These are phyloP conservation scores for Proisotoma minuta DNA, from an alignment of 2,888 invertebrate genomes.

Conservation along the genomic window DNA sequence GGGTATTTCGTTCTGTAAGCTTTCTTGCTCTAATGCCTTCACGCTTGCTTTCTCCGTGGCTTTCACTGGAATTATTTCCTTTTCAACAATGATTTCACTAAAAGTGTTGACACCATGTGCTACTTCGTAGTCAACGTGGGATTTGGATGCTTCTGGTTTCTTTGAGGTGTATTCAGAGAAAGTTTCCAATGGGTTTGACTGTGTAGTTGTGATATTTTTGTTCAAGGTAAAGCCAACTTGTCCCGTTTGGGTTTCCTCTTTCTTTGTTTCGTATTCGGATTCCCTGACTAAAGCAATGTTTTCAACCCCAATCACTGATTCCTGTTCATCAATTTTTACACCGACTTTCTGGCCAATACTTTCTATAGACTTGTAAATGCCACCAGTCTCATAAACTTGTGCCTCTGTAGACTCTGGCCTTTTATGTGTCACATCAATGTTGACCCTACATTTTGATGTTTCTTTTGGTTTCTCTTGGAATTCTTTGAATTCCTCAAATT, in stretches of 20 bases:
- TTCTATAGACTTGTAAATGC: neutral
- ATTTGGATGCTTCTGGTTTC: neutral
- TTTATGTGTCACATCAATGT: neutral
- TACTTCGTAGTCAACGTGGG: neutral
- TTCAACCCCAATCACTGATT: neutral
- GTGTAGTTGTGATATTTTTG: neutral
- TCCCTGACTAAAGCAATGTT: neutral
- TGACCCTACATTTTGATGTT: neutral
- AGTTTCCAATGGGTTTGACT: neutral
- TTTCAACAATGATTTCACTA: neutral
- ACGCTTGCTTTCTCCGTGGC: neutral
- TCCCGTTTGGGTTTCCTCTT: neutral
- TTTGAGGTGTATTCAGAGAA: neutral
- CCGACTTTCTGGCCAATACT: neutral
- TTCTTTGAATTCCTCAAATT: neutral
- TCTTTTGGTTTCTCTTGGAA: constrained; percentile 2
- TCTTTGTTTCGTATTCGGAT: neutral
- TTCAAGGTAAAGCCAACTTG: neutral
- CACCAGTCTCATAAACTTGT: neutral
- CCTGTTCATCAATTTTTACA: neutral
- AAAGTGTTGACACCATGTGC: neutral
- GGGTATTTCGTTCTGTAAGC: neutral
- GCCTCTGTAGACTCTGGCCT: neutral
- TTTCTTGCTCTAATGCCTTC: neutral
- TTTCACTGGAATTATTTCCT: neutral